A percentile compares a stretch with the other conserved stretches of the same genome.
Conservation (phyloP, 2,113 vertebrate genomes). For the Psephotus haematonotus region DNA sequence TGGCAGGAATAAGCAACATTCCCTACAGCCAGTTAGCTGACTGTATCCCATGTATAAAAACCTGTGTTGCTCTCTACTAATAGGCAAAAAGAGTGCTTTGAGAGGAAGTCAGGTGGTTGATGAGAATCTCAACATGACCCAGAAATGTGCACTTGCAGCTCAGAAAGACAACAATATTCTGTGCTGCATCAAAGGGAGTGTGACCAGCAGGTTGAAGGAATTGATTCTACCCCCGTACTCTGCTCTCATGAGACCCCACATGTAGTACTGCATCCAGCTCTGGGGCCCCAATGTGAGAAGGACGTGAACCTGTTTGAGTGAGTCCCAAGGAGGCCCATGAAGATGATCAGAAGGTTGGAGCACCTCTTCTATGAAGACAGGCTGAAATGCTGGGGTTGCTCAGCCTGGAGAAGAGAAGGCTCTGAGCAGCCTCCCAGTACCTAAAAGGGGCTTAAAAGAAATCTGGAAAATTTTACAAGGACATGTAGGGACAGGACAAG, state of each 20-base stretch:
- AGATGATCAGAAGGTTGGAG: background rate
- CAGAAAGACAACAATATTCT: background rate
- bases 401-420: background rate
- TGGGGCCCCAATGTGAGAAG: background rate
- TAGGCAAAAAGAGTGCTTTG: background rate
- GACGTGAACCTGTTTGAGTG: background rate
- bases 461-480: background rate
- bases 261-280: background rate
- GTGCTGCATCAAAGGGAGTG: background rate
- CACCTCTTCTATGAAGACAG: background rate
- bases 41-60: background rate
- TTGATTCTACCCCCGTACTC: background rate
- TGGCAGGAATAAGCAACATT: background rate
- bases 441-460: background rate
- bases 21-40: background rate
- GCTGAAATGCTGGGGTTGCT: background rate
- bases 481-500: background rate
- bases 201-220: background rate
- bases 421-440: background rate
- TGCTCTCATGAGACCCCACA: background rate
- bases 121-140: background rate
- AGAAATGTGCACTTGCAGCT: background rate
- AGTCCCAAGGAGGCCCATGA: background rate
- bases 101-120: background rate
- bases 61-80: background rate